Evolutionary conservation across 1,140 invertebrate genomes (phyloP), one percentile per base, ranked within the genome.

Genomic region (Monomorium pharaonis): DNA sequence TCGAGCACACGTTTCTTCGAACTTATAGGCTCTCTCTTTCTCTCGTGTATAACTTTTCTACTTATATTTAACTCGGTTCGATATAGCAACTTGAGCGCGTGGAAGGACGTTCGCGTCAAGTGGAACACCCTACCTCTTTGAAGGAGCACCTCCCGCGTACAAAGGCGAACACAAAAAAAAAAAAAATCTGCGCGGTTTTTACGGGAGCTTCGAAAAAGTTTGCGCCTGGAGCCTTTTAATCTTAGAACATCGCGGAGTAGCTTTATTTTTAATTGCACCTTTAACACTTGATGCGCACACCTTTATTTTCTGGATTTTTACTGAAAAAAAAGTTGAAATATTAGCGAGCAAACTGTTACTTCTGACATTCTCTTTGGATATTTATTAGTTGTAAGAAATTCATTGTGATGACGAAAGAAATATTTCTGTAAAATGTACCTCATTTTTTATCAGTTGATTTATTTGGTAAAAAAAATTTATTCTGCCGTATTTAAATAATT

Each of bases 11-110:
- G 78, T 81, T 81, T 72, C 78, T 83, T 47, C 78, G 37, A 74
- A 60, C 67, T 74, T 83, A 74, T 83, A 83, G 78, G n/a, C 37
- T 54, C 51, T 65, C 62, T 60, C 16, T 63, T n/a, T 54, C 51
- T 65, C 62, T 12, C 51, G 18, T 47, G 30, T 49, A 12, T 70
- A 83, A 74, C 51, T 83, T 72, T 60, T 24, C 44, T 69, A 56
- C 47, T 80, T 80, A 80, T 83, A 83, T 83, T 83, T 83, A 83
- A 83, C 51, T 18, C 30, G 16, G 51, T 84, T 76, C 54, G 56
- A 81, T 49, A 21, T 70, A 56, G 9, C 33, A n/a, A 44, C 58
- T 49, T 65, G 49, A 58, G 47, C 67, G 51, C 74, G 37, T 58
- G 24, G 60, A 24, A 37, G 56, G 18, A 62, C 49, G 78, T 83